Percentiles rank a stretch among this genome's conserved stretches.
Conservation (phyloP, 2,113 vertebrate species). For the Henicopernis longicauda region DNA sequence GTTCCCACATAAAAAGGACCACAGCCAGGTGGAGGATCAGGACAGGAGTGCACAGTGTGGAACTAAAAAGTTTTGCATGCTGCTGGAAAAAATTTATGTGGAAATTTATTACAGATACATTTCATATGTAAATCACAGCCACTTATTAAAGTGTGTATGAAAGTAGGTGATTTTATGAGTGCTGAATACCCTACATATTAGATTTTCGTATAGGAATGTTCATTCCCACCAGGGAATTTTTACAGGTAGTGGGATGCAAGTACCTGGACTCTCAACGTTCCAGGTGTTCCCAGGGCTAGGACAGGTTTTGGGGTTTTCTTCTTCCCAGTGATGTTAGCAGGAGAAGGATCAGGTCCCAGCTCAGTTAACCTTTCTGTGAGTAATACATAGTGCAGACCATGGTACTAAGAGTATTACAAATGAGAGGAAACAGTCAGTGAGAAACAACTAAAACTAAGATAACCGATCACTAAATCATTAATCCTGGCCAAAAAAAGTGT, state of each 20-base stretch:
- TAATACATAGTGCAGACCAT: background rate
- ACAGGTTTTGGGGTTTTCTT: background rate
- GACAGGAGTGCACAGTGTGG: conserved; percentile 79
- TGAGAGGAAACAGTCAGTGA: background rate
- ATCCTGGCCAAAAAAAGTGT: background rate
- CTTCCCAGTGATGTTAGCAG: background rate
- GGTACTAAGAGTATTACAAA: background rate
- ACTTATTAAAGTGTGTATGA: conserved; percentile 68
- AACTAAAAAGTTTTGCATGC: conserved; percentile 92
- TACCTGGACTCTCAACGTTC: background rate
- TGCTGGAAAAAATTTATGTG: conserved; percentile 76
- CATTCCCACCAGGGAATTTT: background rate
- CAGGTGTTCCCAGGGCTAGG: background rate
- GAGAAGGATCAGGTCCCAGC: background rate
- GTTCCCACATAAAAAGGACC: conserved; percentile 87
- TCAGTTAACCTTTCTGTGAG: background rate
- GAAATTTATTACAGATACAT: conserved; percentile 75
- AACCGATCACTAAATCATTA: background rate
- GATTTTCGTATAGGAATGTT: conserved; percentile 35
- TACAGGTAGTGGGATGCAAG: background rate
- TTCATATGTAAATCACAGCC: conserved; percentile 77
- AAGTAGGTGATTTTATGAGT: conserved; percentile 55
- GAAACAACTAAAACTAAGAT: background rate
- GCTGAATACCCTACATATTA: conserved; percentile 31
- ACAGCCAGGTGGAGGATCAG: conserved; percentile 86